Base-by-base conservation (phyloP, 1,140 invertebrate genomes). In the Lethrus apterus region DNA sequence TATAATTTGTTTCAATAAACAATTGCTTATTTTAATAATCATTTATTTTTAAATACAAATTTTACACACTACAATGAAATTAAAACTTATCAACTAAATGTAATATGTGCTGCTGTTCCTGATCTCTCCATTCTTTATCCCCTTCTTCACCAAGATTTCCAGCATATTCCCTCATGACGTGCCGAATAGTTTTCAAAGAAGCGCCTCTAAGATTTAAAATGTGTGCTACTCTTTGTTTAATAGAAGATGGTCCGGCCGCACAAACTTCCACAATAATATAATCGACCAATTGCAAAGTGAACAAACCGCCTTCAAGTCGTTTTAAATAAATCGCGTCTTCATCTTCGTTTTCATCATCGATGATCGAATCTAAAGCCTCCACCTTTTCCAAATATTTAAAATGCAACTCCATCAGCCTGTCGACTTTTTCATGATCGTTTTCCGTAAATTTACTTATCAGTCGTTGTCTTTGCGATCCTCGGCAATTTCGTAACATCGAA, bases 391-490 rank as follows among this genome's bases (percentile, higher is more conserved):
- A 76, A 70, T 98, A 99, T 66, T 98, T 97, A 57, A 98, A 94
- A 72, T 98, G 94, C 31, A 99, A 71, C 68, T 99, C 96, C 63
- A 98, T 73, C 10, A 98, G 71, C 56, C 96, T 69, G 64, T 99
- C 96, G 0, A 98, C 90, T 75, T 99, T 99, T 71, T 99, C 97
- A 59, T 93, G 87, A 71, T 99, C 93, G 66, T 97, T 97, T 73
- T 99, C 97, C 1, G 84, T 89, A 67, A 99, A 99, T 75, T 99
- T 99, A 54, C 84, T 85, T 5, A 99, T 64, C 19, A 99, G 71
- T 42, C 97, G 73, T 62, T 94, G 86, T 23, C 91, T 70, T 54
- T 97, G 93, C 20, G 84, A 82, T 5, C 89, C 88, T 60, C 86
- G 84, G 64, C 89, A 95, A 62, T 96, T 94, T 45, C 88, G 79